Evolutionary conservation across 2,797 vertebrate species (phyloP), one percentile per base, ranked within the genome.

Genomic region (Otolemur crassicaudatus): DNA sequence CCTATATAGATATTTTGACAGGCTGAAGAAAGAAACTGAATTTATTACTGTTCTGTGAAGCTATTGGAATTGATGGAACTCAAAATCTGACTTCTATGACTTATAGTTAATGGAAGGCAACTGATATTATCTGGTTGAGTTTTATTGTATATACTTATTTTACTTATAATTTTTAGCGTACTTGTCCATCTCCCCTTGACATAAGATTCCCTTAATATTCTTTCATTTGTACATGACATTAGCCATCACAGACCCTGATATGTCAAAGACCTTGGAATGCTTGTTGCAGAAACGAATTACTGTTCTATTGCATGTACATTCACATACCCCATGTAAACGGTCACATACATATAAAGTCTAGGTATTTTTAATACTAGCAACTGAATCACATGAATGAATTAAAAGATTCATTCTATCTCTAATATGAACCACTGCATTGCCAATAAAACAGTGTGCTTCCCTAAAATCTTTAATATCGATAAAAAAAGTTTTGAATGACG

Each of bases 141-240:
- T 90, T 40, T 43, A 85, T 80, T 92, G 65, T 40, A 76, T 17
- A 60, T 93, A 31, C 76, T 72, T 82, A 43, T 82, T 83, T 93
- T 82, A 82, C 9, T 82, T 89, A 43, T 31, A 90, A 25, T 83
- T 77, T 75, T 67, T 56, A 81, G 2, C 60, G 13, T 84, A 37
- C 7, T 43, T 63, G 1, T 79, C 17, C 76, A 31, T 85, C 37
- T 56, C n/a, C 85, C 17, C 43, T 88, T 77, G n/a, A 89, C 20
- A 4, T 83, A 77, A 72, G 20, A 8, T 7, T 7, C 1, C 9
- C 7, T 72, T 73, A 25, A 29, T 61, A 67, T 95, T 53, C 16
- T 94, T 31, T 20, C 16, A 72, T 49, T 40, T 88, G 81, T 43
- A 22, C 3, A 49, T 73, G 17, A 5, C 27, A 37, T 9, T 34